phyloP scores from a whole-genome alignment of 2,113 vertebrate species.

The Neolamprologus falcicula region DNA sequence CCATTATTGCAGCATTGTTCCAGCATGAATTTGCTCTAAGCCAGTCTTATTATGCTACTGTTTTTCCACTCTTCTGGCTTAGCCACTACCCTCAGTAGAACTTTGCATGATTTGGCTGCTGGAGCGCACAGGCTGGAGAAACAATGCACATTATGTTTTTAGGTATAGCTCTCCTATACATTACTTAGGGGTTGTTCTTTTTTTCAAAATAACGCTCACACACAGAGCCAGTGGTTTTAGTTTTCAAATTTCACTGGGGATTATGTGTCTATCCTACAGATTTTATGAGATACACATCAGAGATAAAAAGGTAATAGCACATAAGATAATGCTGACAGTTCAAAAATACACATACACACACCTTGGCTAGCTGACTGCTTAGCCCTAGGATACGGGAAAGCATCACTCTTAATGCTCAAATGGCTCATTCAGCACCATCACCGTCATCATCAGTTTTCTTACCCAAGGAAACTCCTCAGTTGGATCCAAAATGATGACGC shows the following conservation, averaged over 20 bases:
- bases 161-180: background rate
- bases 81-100: background rate
- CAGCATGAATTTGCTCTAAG: conserved; percentile 11
- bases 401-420: background rate
- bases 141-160: background rate
- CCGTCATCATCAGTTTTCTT: background rate
- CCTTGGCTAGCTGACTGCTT: background rate
- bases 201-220: background rate
- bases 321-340: background rate
- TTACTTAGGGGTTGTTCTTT: background rate
- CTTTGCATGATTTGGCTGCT: conserved; percentile 11
- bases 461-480: background rate
- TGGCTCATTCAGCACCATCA: background rate
- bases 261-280: background rate
- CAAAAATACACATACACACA: background rate
- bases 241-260: background rate
- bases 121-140: background rate
- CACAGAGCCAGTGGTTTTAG: background rate
- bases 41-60: conserved; percentile 6
- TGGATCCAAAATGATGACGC: background rate
- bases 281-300: background rate
- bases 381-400: background rate
- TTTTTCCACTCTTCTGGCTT: background rate
- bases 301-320: background rate
- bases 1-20: conserved; percentile 4